Base-by-base conservation (phyloP, 2,888 invertebrate species). In the Colletes collaris region DNA sequence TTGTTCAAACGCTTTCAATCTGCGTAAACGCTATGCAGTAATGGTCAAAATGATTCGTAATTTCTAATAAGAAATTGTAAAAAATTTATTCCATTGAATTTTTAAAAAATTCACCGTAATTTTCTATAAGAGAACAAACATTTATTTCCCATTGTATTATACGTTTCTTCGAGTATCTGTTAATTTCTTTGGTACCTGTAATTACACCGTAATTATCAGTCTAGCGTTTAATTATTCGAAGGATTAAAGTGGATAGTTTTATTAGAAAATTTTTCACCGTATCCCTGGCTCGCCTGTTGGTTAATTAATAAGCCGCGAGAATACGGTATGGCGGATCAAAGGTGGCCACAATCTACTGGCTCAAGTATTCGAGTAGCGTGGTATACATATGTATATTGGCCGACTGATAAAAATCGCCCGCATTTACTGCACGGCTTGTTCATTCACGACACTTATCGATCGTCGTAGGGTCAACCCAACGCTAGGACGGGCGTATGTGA, bases 401-500 rank as follows among this genome's bases (percentile, higher is more conserved):
- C 40, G 50, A 8, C 19, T 67, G 76, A 76, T 77, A 76, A 70
- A 70, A 77, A 78, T 79, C 79, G 70, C 16, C 70, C 67, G 56
- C 65, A 60, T 69, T 73, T 73, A 72, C 69, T 35, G 67, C 46
- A 70, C 53, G 53, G 13, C 65, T 50, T 64, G 70, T 80, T 75
- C 80, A 72, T 76, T 81, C 65, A 78, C 66, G 59, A 55, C 67
- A 67, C 53, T 80, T 81, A 80, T 83, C 67, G 76, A 81, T 81
- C 64, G 71, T 93, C 93, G 56, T 92, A 96, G 97, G 97, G 97
- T 19, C 97, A 97, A 90, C 97, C 97, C 0, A 97, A 97, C 90
- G 94, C 97, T 69, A 94, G 93, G 44, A 97, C 96, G 0, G 97
- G 97, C 0, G 95, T 96, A 52, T 97, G 97, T 87, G 96, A 97